Conservation (phyloP, 2,113 vertebrate species). For the Electrona antarctica region DNA sequence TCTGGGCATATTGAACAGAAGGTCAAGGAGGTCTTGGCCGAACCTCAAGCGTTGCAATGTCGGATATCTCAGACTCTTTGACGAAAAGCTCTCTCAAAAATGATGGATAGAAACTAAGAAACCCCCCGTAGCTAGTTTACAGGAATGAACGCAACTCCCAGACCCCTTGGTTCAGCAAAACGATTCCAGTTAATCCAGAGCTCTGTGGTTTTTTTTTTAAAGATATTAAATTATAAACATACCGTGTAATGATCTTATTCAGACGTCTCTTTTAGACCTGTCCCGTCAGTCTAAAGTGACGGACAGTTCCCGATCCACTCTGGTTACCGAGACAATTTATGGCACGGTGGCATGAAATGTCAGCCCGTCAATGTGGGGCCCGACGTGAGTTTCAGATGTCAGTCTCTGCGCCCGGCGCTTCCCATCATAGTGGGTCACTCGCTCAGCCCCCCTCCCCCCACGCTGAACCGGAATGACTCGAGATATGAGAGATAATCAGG, state of each 20-base stretch:
- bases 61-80: no score
- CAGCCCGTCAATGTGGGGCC: constrained; percentile 45
- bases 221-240: no score
- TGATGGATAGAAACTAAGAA: background rate
- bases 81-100: background rate
- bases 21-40: background rate
- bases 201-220: no score
- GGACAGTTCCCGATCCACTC: constrained; percentile 4
- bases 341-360: constrained; percentile 60
- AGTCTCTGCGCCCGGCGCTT: constrained; percentile 33
- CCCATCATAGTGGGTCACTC: constrained; percentile 35
- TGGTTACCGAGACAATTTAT: constrained; percentile 57
- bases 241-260: no score
- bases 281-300: no score
- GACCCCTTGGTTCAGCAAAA: background rate
- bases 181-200: background rate
- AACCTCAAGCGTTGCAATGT: background rate
- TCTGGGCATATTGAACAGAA: constrained; percentile 56
- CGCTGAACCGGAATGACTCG: constrained; percentile 57
- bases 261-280: no score
- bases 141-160: no score
- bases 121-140: background rate
- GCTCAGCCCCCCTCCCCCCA: constrained; percentile 9
- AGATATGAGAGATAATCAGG: constrained; percentile 54
- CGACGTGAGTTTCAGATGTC: constrained; percentile 45